Evolutionary conservation across 2,888 invertebrate genomes (phyloP), one percentile per base, ranked within the genome.

Genomic region (Dascillus cervinus): DNA sequence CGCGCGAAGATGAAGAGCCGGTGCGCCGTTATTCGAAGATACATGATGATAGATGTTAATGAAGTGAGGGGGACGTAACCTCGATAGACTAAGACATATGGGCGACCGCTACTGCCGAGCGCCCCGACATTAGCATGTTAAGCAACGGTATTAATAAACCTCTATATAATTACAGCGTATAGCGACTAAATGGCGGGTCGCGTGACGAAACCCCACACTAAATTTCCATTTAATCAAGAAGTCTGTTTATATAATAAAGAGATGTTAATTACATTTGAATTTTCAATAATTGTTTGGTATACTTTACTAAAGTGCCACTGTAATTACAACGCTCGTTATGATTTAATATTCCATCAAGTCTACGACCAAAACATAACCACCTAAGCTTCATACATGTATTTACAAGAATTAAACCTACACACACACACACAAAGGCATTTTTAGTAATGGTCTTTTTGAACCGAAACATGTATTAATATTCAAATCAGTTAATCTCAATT

Each of bases 1-100:
- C 44, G 40, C 31, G 26, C 22, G 38, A 40, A 43, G 34, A 41
- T 44, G 44, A 46, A 38, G 40, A 40, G 40, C 39, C 29, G n/a
- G 26, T 36, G 29, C 37, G 36, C 32, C 35, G 29, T 30, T 37
- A 36, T 26, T 30, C 29, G 31, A 40, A 45, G 42, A 46, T 44
- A 43, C 37, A 44, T 40, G 41, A 46, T 48, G 46, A 46, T 44
- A 37, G 43, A 46, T 46, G 39, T 32, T 40, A 37, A 37, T 35
- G 24, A 39, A 35, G 26, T 32, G 32, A 22, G 26, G 35, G 22
- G 25, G 22, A 31, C 28, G 27, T 35, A 26, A 26, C 20, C 32
- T 30, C 37, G 29, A 37, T 28, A 32, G 28, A 17, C 26, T 19
- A 31, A 36, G 32, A 36, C 24, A 24, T 36, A 36, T 36, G 31